Conservation (phyloP, 1,140 invertebrate species). For the Theocolax elegans region DNA sequence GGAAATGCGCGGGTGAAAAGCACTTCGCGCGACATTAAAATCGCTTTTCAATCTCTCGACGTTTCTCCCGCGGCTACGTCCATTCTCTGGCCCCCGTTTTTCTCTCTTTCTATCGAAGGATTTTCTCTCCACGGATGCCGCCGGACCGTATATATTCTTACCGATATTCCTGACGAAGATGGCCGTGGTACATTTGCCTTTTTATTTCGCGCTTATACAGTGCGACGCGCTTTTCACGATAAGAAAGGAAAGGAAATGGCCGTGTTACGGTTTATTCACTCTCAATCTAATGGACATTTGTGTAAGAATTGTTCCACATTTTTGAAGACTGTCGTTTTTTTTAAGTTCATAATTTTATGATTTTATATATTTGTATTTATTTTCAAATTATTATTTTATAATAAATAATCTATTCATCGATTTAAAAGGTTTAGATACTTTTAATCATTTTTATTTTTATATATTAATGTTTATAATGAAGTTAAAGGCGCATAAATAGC, state of each 20-base stretch:
- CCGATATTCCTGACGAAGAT: constrained; percentile 11
- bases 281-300: too few species aligned
- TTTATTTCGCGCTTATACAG: constrained; percentile 16
- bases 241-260: constrained; percentile 12
- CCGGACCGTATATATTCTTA: constrained; percentile 24
- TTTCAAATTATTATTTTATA: too few species aligned
- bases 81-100: constrained; percentile 21
- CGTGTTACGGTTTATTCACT: too few species aligned
- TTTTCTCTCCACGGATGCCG: background rate
- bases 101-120: background rate
- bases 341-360: too few species aligned
- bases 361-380: too few species aligned
- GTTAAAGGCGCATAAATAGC: too few species aligned
- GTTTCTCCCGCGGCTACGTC: constrained; percentile 39
- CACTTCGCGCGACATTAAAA: constrained; percentile 50
- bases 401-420: too few species aligned
- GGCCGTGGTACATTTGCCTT: constrained; percentile 1
- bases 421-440: too few species aligned
- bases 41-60: constrained; percentile 46
- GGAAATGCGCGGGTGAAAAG: constrained; percentile 40
- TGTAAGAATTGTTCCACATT: too few species aligned
- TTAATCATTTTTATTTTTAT: too few species aligned
- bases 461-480: too few species aligned
- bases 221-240: background rate
- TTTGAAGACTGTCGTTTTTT: too few species aligned